Conservation (phyloP, 2,797 vertebrate species). For the Phoeniculus purpureus region DNA sequence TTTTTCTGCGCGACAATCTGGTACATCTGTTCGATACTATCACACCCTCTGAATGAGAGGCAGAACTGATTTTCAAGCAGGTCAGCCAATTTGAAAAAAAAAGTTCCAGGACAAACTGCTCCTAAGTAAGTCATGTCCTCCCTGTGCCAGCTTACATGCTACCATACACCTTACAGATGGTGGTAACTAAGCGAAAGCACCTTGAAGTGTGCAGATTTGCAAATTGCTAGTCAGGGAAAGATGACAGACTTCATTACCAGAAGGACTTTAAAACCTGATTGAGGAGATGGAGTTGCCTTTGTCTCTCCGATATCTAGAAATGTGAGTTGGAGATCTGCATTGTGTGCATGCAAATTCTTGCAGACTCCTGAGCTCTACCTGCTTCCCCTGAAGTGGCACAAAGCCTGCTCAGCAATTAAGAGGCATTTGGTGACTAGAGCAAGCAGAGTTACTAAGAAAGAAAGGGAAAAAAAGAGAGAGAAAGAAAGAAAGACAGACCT, state of each 20-base stretch:
- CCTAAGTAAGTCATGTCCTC: neutral
- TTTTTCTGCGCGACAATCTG: conserved; percentile 11
- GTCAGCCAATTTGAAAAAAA: conserved; percentile 2
- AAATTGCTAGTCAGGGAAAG: neutral
- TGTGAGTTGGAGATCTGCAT: neutral
- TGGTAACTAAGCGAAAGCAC: neutral
- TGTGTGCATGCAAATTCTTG: neutral
- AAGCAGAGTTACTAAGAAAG: neutral
- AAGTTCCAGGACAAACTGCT: neutral
- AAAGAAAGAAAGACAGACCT: neutral
- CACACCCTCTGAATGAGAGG: neutral
- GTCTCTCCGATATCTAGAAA: neutral
- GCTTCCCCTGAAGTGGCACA: neutral
- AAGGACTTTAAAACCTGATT: conserved; percentile 5
- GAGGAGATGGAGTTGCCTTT: neutral
- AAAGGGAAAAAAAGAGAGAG: neutral
- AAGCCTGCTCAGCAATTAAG: neutral
- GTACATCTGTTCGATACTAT: conserved; percentile 13
- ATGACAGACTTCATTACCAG: conserved; percentile 22
- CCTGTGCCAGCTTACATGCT: neutral
- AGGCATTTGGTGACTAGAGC: neutral
- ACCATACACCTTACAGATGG: neutral
- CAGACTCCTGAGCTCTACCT: neutral
- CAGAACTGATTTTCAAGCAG: conserved; percentile 37
- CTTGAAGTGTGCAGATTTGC: conserved; percentile 20